Evolutionary conservation across 2,113 vertebrate genomes (phyloP).

Genomic region (Zingel zingel): DNA sequence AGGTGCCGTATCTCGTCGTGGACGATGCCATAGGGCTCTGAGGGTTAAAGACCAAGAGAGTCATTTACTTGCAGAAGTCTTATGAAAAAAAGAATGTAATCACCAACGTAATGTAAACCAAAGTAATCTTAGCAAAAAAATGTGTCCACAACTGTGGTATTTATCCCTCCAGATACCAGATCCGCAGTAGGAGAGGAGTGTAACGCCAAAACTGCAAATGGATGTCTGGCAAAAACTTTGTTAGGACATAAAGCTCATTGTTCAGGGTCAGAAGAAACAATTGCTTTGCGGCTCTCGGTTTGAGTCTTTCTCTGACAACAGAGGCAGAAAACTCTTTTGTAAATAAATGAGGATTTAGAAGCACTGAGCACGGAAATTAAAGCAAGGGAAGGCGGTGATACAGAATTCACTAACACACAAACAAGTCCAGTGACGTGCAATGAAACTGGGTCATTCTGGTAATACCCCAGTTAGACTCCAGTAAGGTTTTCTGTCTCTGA

Average conservation of each 20-base stretch:
- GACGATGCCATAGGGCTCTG: no score
- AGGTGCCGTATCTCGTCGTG: no score
- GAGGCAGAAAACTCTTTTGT: conserved; percentile 36
- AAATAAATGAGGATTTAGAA: conserved; percentile 32
- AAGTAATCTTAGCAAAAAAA: not conserved
- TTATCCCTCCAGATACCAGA: not conserved
- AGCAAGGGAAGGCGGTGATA: not conserved
- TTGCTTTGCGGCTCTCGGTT: conserved; percentile 9
- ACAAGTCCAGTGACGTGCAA: conserved; percentile 3
- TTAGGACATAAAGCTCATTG: conserved; percentile 21
- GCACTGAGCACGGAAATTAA: conserved; percentile 1
- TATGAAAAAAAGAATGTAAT: no score
- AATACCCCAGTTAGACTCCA: not conserved
- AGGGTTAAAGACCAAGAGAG: not conserved
- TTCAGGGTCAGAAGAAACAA: conserved; percentile 33
- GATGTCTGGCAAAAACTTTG: conserved; percentile 5
- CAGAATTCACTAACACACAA: conserved; percentile 2
- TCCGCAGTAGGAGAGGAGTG: not conserved
- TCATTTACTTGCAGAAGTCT: conserved; percentile 24
- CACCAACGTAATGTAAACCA: no score
- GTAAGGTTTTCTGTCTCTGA: not conserved
- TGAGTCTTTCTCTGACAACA: conserved; percentile 15
- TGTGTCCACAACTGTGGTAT: conserved; percentile 17
- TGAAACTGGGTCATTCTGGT: conserved; percentile 51
- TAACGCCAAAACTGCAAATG: conserved; percentile 29